Base-by-base conservation (phyloP, 2,888 invertebrate species). In the Brachycybe producta region DNA sequence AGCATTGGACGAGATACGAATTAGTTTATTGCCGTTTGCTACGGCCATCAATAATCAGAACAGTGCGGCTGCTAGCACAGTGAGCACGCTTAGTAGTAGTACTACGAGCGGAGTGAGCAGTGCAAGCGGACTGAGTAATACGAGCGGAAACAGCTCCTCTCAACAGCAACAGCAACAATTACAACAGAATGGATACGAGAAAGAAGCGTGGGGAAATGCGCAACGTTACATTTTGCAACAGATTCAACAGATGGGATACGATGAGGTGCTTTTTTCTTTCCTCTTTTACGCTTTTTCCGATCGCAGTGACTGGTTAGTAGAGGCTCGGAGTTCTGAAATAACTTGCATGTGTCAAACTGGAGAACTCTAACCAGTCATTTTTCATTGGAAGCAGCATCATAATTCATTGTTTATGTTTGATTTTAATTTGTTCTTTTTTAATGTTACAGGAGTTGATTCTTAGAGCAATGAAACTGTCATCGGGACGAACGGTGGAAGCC, bases 1-100 rank as follows among this genome's bases (percentile, higher is more conserved):
- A 73, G 85, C 85, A 65, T 76, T 86, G 69, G 84, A 82, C 70
- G 82, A 84, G 70, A 86, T 85, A 64, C 77, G 85, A 60, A 84
- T 84, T 68, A 84, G 84, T 54, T 69, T 85, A 61, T 73, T 81
- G 61, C 85, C 84, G 48, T 85, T 84, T 67, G 84, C 83, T 49
- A 82, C 83, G 63, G 77, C 79, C 43, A 8, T 40, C 19, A 36
- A 36, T 7, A 75, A 77, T 35, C 78, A 79, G 58, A 80, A 36
- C 23, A 47, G 51, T 11, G 24, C 45, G 17, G 51, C 39, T 5
- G 39, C 46, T 42, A 81, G 81, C 58, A 82, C 81, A 30, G 82
- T 81, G 49, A 82, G 82, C 67, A 82, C 82, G 46, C 81, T 82
- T 60, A 76, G 75, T 49, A 76, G 73, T 43, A 67, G 75, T 56